phyloP scores from a whole-genome alignment of 2,113 vertebrate genomes.

The Cheirogaleus medius region DNA sequence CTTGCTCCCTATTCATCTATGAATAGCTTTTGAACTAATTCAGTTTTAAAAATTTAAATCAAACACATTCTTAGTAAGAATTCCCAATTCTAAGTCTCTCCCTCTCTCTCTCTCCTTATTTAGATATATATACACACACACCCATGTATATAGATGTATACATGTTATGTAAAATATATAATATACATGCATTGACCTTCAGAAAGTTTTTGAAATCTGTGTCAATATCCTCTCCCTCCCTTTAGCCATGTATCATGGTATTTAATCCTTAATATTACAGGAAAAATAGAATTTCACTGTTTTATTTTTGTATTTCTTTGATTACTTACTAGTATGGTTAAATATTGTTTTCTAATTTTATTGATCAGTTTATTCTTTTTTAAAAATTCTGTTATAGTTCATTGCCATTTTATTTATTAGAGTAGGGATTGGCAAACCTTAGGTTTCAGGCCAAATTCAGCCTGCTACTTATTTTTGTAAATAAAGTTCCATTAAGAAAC shows the following conservation, averaged over 20 bases:
- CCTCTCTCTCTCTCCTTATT: neutral
- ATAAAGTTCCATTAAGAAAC: neutral
- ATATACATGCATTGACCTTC: neutral
- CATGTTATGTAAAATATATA: neutral
- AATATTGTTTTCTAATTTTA: neutral
- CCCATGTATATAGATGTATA: too few species aligned
- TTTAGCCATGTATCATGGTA: neutral
- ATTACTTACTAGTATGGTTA: neutral
- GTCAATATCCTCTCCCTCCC: neutral
- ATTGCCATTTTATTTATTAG: neutral
- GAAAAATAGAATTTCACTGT: neutral
- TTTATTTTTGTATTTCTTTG: neutral
- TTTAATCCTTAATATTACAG: neutral
- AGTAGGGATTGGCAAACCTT: neutral
- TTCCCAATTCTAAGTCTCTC: neutral
- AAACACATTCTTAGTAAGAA: neutral
- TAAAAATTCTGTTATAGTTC: neutral
- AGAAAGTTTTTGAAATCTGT: neutral
- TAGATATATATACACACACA: neutral
- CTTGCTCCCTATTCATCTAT: neutral
- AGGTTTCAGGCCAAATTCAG: neutral
- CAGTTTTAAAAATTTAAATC: slow-evolving; percentile 6
- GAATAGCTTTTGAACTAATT: neutral
- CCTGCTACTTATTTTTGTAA: neutral
- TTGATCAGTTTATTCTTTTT: neutral